phyloP scores from a whole-genome alignment of 1,140 invertebrate genomes.

The Rhyzopertha dominica region DNA sequence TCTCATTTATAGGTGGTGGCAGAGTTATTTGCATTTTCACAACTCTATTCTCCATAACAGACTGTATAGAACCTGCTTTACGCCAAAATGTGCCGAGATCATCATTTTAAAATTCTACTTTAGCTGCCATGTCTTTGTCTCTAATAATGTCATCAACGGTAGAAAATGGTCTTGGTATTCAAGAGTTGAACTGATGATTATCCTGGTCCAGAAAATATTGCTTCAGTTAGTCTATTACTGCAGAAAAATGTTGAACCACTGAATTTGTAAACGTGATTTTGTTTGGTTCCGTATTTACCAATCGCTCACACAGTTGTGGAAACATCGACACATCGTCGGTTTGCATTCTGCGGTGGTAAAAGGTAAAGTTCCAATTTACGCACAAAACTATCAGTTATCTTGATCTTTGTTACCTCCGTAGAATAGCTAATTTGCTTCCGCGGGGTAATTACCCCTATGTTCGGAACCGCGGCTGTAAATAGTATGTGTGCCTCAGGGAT shows the following conservation, averaged over 20 bases:
- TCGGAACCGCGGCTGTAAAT: too few relatives aligned
- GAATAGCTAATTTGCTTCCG: too few relatives aligned
- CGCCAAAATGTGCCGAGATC: conserved; percentile 25
- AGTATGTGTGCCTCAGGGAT: too few relatives aligned
- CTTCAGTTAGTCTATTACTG: conserved; percentile 18
- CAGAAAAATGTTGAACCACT: neutral
- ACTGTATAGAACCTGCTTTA: conserved; percentile 25
- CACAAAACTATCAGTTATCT: too few relatives aligned
- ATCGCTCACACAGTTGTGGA: too few relatives aligned
- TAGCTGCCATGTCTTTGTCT: conserved; percentile 25
- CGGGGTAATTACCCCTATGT: too few relatives aligned
- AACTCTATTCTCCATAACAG: conserved; percentile 30
- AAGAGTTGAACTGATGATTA: conserved; percentile 24
- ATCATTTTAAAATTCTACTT: conserved; percentile 31
- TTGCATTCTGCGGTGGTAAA: too few relatives aligned
- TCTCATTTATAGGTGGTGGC: conserved; percentile 31
- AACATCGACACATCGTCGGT: too few relatives aligned
- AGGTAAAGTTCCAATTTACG: too few relatives aligned
- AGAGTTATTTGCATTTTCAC: conserved; percentile 32
- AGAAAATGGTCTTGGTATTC: conserved; percentile 26
- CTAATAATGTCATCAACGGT: conserved; percentile 19
- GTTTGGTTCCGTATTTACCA: too few relatives aligned
- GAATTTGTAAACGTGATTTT: too few relatives aligned
- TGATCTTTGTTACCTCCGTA: too few relatives aligned
- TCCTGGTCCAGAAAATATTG: conserved; percentile 28